phyloP scores from a whole-genome alignment of 2,888 invertebrate genomes.

The Gibbula magus region DNA sequence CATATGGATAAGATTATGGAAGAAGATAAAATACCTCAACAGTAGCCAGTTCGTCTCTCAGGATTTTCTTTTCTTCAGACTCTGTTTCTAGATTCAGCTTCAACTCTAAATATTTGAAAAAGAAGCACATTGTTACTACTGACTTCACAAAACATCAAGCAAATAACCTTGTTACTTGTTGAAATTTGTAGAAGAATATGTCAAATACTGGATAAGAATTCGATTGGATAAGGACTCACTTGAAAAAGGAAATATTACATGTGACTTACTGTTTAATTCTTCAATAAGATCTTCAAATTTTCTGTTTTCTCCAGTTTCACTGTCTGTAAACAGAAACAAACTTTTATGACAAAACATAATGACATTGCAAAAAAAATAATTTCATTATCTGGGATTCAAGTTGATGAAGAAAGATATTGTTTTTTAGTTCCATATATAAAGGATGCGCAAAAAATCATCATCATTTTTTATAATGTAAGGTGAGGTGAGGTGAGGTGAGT shows the following conservation, averaged over 20 bases:
- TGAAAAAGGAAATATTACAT: background rate
- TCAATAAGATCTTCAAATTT: slow-evolving; percentile 12
- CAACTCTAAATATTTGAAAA: slow-evolving; percentile 57
- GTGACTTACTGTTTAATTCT: slow-evolving; percentile 17
- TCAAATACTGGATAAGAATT: background rate
- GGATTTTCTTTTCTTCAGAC: slow-evolving; percentile 72
- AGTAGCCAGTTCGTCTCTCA: slow-evolving; percentile 66
- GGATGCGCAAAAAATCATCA: no score
- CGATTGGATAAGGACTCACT: background rate
- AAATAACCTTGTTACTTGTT: background rate
- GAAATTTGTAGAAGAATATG: background rate
- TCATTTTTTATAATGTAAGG: no score
- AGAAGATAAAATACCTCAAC: slow-evolving; percentile 51
- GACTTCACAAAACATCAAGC: background rate
- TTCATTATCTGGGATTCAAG: no score
- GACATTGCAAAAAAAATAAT: no score
- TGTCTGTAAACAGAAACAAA: background rate
- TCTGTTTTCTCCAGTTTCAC: background rate
- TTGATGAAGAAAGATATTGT: no score
- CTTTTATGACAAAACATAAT: no score
- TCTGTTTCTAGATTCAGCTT: slow-evolving; percentile 71
- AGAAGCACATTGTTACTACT: background rate
- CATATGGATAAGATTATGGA: background rate
- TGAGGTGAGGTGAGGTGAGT: no score
- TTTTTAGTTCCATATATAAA: no score